Evolutionary conservation across 2,113 vertebrate genomes (phyloP).

Genomic region (Apeltes quadracus): DNA sequence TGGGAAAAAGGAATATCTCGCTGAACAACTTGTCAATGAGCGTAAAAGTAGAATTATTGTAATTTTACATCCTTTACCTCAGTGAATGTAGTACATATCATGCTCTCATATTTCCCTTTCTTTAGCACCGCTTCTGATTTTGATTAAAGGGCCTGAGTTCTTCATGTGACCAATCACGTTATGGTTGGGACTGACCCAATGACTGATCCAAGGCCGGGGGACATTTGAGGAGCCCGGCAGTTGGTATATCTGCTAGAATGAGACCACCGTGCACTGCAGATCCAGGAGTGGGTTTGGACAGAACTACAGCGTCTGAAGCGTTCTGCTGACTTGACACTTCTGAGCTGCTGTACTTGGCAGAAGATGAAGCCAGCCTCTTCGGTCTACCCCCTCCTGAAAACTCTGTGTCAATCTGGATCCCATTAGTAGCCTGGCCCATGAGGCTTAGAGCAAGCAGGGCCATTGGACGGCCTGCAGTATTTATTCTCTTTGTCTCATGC

Average conservation of each 20-base stretch:
- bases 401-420: conserved; percentile 84
- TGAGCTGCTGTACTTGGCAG: conserved; percentile 64
- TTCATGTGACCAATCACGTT: conserved; percentile 12
- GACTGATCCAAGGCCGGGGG: conserved; percentile 19
- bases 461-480: conserved; percentile 44
- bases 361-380: conserved; percentile 55
- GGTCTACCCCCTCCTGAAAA: conserved; percentile 69
- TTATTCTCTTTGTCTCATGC: conserved; percentile 35
- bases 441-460: conserved; percentile 56
- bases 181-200: neutral
- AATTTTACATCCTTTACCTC: neutral
- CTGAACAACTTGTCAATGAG: neutral
- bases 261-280: conserved; percentile 31
- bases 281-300: conserved; percentile 46
- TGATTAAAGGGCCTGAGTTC: neutral
- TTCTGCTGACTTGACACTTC: conserved; percentile 62
- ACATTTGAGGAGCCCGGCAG: neutral
- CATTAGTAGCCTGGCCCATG: conserved; percentile 85
- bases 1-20: neutral
- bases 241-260: neutral
- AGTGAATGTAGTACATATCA: neutral
- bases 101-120: neutral
- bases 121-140: neutral
- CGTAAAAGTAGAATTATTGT: neutral
- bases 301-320: conserved; percentile 15